A percentile compares a stretch with the other conserved stretches of the same genome.
Conservation (phyloP, 2,797 vertebrate genomes). For the Austrolebias charrua region DNA sequence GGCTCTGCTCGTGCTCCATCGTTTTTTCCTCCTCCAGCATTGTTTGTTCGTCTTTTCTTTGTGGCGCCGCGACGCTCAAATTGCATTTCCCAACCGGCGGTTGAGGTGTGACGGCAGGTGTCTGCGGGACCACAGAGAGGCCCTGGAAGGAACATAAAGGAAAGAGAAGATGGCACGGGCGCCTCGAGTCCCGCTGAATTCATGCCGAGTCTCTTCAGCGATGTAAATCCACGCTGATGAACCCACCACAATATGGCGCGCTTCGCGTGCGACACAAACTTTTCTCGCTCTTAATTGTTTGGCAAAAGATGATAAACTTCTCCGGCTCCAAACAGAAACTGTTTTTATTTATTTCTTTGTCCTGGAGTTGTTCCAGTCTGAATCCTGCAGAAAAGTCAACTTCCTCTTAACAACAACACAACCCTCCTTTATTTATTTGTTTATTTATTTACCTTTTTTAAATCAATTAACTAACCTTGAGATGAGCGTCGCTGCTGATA, state of each 20-base stretch:
- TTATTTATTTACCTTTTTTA: slow-evolving; percentile 38
- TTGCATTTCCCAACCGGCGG: slow-evolving; percentile 80
- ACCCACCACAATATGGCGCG: slow-evolving; percentile 87
- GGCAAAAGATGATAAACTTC: slow-evolving; percentile 77
- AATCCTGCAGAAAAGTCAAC: slow-evolving; percentile 34
- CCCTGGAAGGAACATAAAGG: slow-evolving; percentile 56
- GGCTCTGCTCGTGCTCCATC: slow-evolving; percentile 63
- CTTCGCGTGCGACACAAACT: slow-evolving; percentile 84
- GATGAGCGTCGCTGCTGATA: slow-evolving; percentile 59
- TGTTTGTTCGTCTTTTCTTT: slow-evolving; percentile 83
- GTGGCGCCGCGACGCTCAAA: slow-evolving; percentile 78
- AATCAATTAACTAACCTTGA: slow-evolving; percentile 75
- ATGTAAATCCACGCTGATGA: slow-evolving; percentile 97
- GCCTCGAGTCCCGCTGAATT: slow-evolving; percentile 61
- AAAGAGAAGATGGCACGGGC: slow-evolving; percentile 10
- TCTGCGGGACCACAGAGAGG: slow-evolving; percentile 66
- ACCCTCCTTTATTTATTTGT: slow-evolving; percentile 36
- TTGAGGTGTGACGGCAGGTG: slow-evolving; percentile 81
- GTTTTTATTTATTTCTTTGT: slow-evolving; percentile 37
- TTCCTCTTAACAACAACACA: slow-evolving; percentile 18
- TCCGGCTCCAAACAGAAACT: slow-evolving; percentile 54
- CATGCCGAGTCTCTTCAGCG: slow-evolving; percentile 75
- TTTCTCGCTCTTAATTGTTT: slow-evolving; percentile 88
- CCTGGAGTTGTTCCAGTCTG: slow-evolving; percentile 8
- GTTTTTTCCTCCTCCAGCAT: slow-evolving; percentile 60